phyloP scores from a whole-genome alignment of 2,888 invertebrate species.

The Agrenia bidenticulata region DNA sequence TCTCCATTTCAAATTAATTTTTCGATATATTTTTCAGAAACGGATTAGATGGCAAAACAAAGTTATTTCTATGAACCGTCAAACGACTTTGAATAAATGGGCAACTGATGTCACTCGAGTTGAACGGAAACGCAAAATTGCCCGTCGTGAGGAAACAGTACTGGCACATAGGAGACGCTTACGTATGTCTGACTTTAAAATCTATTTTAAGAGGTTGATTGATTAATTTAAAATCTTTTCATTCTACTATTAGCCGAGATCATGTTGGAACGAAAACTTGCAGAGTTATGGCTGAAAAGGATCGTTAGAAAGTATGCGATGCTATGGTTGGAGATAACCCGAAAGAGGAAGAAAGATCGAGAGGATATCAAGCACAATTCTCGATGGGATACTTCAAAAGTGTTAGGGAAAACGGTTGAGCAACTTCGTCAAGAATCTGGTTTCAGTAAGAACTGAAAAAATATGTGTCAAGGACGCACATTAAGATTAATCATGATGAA shows the following conservation, averaged over 20 bases:
- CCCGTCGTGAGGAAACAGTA: neutral
- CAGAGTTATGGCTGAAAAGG: neutral
- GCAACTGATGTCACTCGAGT: neutral
- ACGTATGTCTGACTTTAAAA: neutral
- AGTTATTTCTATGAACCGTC: neutral
- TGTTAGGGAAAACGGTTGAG: too few relatives aligned
- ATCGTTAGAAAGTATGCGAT: constrained; percentile 4
- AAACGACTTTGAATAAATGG: neutral
- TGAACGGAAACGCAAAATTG: neutral
- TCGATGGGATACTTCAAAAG: too few relatives aligned
- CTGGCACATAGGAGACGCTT: neutral
- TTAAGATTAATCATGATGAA: too few relatives aligned
- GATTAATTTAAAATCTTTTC: too few relatives aligned
- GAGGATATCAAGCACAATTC: too few relatives aligned
- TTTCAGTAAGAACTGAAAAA: too few relatives aligned
- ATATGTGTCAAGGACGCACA: too few relatives aligned
- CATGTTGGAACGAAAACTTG: neutral
- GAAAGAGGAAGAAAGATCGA: too few relatives aligned
- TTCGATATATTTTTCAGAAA: too few relatives aligned
- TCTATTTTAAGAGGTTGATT: too few relatives aligned
- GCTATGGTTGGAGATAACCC: neutral
- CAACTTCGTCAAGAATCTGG: too few relatives aligned
- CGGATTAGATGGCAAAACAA: neutral
- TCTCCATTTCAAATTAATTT: too few relatives aligned
- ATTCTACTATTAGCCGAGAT: neutral